A percentile compares a stretch with the other conserved stretches of the same genome.
These are phyloP conservation scores for Protodeltote pygarga DNA, from an alignment of 2,888 invertebrate species.

Conservation along the genomic window DNA sequence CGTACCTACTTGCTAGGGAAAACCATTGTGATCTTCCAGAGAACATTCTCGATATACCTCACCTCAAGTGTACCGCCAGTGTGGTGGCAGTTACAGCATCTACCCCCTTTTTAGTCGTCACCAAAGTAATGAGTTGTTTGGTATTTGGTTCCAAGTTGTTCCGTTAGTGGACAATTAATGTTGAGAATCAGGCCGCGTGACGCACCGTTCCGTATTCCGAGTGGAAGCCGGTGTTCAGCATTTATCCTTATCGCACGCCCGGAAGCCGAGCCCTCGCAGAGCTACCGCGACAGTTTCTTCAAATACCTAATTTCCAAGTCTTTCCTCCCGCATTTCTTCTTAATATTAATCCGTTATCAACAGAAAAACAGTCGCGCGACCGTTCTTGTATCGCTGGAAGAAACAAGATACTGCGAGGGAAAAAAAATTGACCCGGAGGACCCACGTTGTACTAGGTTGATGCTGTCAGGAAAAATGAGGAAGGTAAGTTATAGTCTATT, in stretches of 20 bases:
- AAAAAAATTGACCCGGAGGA: conserved; percentile 91
- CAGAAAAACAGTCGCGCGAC: conserved; percentile 89
- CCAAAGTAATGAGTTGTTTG: too few species aligned
- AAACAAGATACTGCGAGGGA: conserved; percentile 89
- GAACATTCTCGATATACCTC: not conserved
- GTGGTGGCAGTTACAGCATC: not conserved
- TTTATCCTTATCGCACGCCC: too few species aligned
- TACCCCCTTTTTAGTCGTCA: not conserved
- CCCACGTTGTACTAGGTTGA: conserved; percentile 91
- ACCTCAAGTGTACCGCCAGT: not conserved
- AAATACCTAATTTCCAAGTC: too few species aligned
- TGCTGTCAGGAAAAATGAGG: conserved; percentile 89
- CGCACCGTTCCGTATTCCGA: too few species aligned
- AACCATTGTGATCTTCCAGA: too few species aligned
- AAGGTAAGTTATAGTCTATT: conserved; percentile 74
- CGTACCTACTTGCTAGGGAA: not conserved
- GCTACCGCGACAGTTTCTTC: too few species aligned
- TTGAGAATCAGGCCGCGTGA: too few species aligned
- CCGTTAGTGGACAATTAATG: too few species aligned
- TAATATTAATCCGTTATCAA: conserved; percentile 33
- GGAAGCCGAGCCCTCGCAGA: too few species aligned
- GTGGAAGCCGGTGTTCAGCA: too few species aligned
- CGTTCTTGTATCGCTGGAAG: conserved; percentile 89
- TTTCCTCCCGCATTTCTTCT: too few species aligned
- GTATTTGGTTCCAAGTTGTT: too few species aligned